Evolutionary conservation across 2,113 vertebrate species (phyloP), one percentile per base, ranked within the genome.

Genomic region (Trinectes maculatus): DNA sequence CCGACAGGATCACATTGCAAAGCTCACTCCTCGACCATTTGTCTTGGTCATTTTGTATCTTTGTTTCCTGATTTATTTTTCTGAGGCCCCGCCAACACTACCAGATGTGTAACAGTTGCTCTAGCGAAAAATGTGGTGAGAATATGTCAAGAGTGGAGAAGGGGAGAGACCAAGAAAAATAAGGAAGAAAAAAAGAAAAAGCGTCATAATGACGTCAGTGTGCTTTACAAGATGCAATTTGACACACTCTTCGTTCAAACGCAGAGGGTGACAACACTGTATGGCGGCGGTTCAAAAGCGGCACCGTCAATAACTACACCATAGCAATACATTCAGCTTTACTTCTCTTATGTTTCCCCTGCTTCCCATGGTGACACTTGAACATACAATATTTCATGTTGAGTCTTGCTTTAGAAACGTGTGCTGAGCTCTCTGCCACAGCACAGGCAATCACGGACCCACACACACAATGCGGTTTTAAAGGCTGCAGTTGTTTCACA

Each of bases 41-140:
- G 49, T 79, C 37, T 60, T 57, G 4, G 13, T 56, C 48, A 65
- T 68, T 67, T 82, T 64, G 22, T 83, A 57, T 74, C 74, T 58
- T 61, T 58, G 33, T 84, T 56, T 82, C 73, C 43, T 71, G 70
- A 84, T 87, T 87, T 84, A 67, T 91, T 74, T 79, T 78, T 78
- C 42, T 59, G 67, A 80, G 66, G 77, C 53, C 53, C 61, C 22
- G 33, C 60, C 87, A 89, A 88, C 67, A 62, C 43, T 52, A 56
- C 53, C 88, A 89, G 83, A 89, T 87, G 83, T 87, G 60, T 33
- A 13, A 74, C 61, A 71, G 79, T 79, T 84, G 79, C 57, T 74
- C 58, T 71, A 70, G 73, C 3, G 12, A 47, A 65, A 83, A 82
- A 71, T 56, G 47, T 61, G 59, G 60, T 42, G 37, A 71, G 71